These are phyloP conservation scores for Platanista minor DNA, from an alignment of 2,113 vertebrate genomes.

Conservation along the genomic window DNA sequence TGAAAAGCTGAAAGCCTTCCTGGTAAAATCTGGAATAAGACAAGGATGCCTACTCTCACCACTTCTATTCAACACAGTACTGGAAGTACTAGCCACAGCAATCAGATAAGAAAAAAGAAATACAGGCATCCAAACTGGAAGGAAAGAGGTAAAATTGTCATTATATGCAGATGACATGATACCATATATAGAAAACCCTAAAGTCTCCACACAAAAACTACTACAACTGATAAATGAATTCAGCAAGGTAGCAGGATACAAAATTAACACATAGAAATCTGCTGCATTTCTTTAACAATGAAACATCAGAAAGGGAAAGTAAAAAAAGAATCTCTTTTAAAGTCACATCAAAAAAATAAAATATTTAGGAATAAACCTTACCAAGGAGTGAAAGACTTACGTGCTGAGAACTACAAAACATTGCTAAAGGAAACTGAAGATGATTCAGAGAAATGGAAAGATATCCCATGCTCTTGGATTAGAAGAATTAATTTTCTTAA, in stretches of 20 bases:
- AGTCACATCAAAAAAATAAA: neutral
- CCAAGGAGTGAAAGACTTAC: neutral
- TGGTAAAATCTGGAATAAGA: neutral
- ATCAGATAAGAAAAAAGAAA: neutral
- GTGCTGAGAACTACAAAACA: neutral
- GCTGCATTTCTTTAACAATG: neutral
- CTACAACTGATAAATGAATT: neutral
- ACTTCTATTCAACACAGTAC: neutral
- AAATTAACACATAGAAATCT: neutral
- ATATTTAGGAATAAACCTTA: neutral
- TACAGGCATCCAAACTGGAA: neutral
- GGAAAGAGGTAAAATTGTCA: neutral
- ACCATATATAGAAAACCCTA: neutral
- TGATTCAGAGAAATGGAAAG: neutral
- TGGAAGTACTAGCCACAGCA: neutral
- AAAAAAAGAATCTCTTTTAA: neutral
- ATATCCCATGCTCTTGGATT: neutral
- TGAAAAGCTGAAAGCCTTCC: neutral
- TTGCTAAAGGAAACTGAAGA: neutral
- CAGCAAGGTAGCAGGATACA: neutral
- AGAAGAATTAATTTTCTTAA: neutral
- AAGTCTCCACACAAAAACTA: neutral
- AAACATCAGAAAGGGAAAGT: neutral
- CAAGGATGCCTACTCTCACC: neutral
- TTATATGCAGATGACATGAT: neutral